These are phyloP conservation scores for Seriola dumerili DNA, from an alignment of 2,113 vertebrate species.

Conservation along the genomic window DNA sequence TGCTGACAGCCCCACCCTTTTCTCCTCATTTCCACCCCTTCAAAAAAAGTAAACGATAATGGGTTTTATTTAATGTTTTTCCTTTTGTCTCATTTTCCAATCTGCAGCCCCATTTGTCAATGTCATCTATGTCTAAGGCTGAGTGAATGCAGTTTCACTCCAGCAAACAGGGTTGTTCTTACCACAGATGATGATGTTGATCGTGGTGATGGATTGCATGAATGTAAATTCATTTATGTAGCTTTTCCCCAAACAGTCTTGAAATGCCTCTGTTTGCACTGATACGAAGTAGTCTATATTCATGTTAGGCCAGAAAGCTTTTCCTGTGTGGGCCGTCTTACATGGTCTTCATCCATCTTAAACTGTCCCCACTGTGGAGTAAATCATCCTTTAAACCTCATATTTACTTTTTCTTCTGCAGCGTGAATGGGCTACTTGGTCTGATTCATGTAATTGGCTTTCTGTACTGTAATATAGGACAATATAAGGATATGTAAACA, in stretches of 20 bases:
- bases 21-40: conserved; percentile 71
- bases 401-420: conserved; percentile 22
- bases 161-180: conserved; percentile 73
- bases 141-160: conserved; percentile 78
- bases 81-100: conserved; percentile 81
- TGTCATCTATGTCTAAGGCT: conserved; percentile 75
- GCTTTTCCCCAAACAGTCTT: conserved; percentile 16
- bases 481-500: conserved; percentile 16
- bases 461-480: not conserved
- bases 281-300: conserved; percentile 22
- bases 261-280: conserved; percentile 23
- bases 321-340: not conserved
- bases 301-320: not conserved
- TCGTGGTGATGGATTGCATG: conserved; percentile 73
- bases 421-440: not conserved
- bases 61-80: conserved; percentile 84
- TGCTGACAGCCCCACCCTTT: conserved; percentile 70
- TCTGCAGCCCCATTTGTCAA: conserved; percentile 79
- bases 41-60: conserved; percentile 74
- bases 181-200: conserved; percentile 81
- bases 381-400: conserved; percentile 14
- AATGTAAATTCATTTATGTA: conserved; percentile 65
- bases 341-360: not conserved
- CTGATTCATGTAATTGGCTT: conserved; percentile 24
- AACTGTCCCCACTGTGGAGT: not conserved